Evolutionary conservation across 2,888 invertebrate genomes (phyloP).

Genomic region (Tigriopus californicus): DNA sequence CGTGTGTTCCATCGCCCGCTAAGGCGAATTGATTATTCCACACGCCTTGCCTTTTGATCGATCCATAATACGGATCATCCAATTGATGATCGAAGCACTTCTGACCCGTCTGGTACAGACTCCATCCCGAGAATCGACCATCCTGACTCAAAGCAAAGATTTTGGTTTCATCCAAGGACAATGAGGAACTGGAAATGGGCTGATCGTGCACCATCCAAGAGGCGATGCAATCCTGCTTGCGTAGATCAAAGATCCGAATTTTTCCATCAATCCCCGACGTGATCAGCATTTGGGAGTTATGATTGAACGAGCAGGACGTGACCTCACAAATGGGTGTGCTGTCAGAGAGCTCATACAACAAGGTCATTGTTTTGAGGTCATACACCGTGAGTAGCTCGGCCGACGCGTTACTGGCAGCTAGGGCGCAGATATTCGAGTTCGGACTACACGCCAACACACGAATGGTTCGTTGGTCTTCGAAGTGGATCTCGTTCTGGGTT

Average conservation of each 20-base stretch:
- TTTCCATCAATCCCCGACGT: slow-evolving; percentile 39
- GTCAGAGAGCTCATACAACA: neutral
- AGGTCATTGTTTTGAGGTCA: neutral
- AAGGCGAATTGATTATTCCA: slow-evolving; percentile 32
- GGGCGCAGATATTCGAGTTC: neutral
- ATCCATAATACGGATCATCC: slow-evolving; percentile 23
- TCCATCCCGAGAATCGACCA: slow-evolving; percentile 30
- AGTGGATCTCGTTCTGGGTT: slow-evolving; percentile 35
- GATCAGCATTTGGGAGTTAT: slow-evolving; percentile 38
- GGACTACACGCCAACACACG: neutral
- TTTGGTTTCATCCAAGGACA: slow-evolving; percentile 35
- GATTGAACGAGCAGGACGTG: slow-evolving; percentile 38
- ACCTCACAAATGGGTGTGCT: slow-evolving; percentile 23
- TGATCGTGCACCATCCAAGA: slow-evolving; percentile 25
- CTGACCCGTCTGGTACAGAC: slow-evolving; percentile 27
- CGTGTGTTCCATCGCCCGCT: slow-evolving; percentile 29
- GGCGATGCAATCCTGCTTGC: slow-evolving; percentile 35
- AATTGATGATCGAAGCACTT: slow-evolving; percentile 26
- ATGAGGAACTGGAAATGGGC: slow-evolving; percentile 21
- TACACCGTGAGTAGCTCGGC: neutral
- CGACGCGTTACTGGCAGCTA: neutral
- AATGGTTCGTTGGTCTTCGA: slow-evolving; percentile 34
- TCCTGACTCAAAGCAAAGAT: slow-evolving; percentile 39
- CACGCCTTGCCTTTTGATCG: slow-evolving; percentile 18
- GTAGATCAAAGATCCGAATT: slow-evolving; percentile 36